Conservation (phyloP, 37 sponge, comb jelly and placozoan species). For the Beroe ovata region DNA sequence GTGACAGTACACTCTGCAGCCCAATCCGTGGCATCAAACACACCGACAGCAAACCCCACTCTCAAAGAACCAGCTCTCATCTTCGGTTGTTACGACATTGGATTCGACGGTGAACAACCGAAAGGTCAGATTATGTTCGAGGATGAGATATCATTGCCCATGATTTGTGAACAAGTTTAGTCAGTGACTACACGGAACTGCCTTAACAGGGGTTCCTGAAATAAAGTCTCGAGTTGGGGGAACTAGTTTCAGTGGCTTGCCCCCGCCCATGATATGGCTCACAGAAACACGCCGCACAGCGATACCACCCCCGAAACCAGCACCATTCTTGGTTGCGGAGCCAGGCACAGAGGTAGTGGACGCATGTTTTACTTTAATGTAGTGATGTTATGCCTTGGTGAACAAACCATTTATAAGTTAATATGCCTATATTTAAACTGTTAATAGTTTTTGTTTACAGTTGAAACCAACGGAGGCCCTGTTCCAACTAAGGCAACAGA, state of each 20-base stretch:
- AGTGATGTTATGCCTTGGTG: too few species aligned
- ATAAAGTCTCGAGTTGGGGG: conserved; percentile 46
- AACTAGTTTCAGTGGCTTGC: conserved; percentile 57
- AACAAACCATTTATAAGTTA: too few species aligned
- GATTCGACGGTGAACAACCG: conserved; percentile 27
- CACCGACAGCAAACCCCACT: conserved; percentile 4
- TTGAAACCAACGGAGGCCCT: conserved; percentile 53
- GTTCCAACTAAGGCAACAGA: conserved; percentile 62
- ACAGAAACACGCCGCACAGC: conserved; percentile 47
- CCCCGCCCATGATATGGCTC: conserved; percentile 57
- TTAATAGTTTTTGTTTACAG: too few species aligned
- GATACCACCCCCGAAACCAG: conserved; percentile 53
- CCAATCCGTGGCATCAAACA: conserved; percentile 13
- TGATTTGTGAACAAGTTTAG: neutral
- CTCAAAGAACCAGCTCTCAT: conserved; percentile 62
- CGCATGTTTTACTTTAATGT: neutral
- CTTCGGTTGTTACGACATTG: conserved; percentile 51
- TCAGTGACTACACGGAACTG: neutral
- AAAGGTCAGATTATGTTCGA: neutral
- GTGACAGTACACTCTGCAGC: conserved; percentile 54
- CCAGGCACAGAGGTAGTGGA: neutral
- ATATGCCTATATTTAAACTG: too few species aligned
- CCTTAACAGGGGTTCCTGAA: conserved; percentile 34
- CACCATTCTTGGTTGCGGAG: conserved; percentile 33
- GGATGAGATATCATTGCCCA: too few species aligned